phyloP scores from a whole-genome alignment of 2,888 invertebrate genomes.

The Mesodorylaimus sp. region DNA sequence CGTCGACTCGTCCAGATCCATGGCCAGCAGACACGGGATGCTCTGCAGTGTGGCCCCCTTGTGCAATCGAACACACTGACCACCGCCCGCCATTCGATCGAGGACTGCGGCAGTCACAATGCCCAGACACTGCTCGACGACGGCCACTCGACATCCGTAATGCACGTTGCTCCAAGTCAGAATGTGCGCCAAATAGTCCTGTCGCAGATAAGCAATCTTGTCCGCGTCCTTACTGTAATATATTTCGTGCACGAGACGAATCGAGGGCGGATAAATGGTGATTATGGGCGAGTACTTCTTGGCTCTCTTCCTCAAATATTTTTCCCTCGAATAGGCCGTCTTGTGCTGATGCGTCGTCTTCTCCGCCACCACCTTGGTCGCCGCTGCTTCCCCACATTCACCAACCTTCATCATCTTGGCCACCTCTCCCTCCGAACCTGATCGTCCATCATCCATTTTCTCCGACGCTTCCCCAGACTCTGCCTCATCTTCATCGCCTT shows the following conservation, averaged over 20 bases:
- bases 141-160: conserved; percentile 40
- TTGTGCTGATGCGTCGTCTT: too few relatives aligned
- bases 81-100: conserved; percentile 49
- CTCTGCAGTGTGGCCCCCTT: conserved; percentile 9
- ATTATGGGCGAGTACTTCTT: conserved; percentile 73
- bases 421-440: too few relatives aligned
- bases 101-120: conserved; percentile 61
- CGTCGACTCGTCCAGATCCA: conserved; percentile 5
- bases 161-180: conserved; percentile 60
- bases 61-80: conserved; percentile 32
- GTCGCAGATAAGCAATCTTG: conserved; percentile 41
- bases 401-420: too few relatives aligned
- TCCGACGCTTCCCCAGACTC: too few relatives aligned
- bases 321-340: conserved; percentile 1
- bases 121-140: conserved; percentile 75
- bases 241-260: conserved; percentile 62
- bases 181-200: conserved; percentile 74
- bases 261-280: conserved; percentile 51
- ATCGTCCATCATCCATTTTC: too few relatives aligned
- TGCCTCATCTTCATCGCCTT: too few relatives aligned
- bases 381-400: too few relatives aligned
- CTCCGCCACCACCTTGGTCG: too few relatives aligned
- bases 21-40: conserved; percentile 9
- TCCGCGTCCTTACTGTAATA: conserved; percentile 54
- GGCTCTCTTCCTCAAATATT: conserved; percentile 72